Conservation (phyloP, 2,113 vertebrate species). For the Emydocephalus ijimae region DNA sequence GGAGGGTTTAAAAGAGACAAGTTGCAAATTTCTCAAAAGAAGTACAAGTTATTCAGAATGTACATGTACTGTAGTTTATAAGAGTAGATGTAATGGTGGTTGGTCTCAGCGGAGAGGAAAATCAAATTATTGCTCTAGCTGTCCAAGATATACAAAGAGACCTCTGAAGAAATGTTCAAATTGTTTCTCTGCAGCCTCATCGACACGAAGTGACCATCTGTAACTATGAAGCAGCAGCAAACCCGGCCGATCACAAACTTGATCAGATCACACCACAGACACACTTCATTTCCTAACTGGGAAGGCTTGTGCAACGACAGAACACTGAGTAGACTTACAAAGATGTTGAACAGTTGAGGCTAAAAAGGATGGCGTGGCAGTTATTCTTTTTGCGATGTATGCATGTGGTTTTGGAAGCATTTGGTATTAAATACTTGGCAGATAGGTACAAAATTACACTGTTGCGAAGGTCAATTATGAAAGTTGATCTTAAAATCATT, state of each 20-base stretch:
- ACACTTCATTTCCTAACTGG: constrained; percentile 86
- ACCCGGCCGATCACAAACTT: constrained; percentile 90
- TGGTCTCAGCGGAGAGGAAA: background rate
- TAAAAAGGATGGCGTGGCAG: rapidly evolving
- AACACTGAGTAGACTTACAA: rapidly evolving
- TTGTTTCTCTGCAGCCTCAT: constrained; percentile 71
- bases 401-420: background rate
- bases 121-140: background rate
- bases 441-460: rapidly evolving
- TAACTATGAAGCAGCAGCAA: constrained; percentile 91
- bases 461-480: rapidly evolving
- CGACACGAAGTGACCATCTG: constrained; percentile 96
- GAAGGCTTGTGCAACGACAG: rapidly evolving
- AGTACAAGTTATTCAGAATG: background rate
- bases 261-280: constrained; percentile 85
- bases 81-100: too few relatives aligned
- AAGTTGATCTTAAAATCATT: rapidly evolving
- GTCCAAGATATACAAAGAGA: background rate
- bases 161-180: background rate
- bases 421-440: rapidly evolving
- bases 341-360: background rate
- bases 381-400: rapidly evolving
- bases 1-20: background rate
- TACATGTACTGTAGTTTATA: background rate
- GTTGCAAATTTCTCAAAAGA: background rate